Conservation (phyloP, 2,888 invertebrate genomes). For the Coecobrya sp. region DNA sequence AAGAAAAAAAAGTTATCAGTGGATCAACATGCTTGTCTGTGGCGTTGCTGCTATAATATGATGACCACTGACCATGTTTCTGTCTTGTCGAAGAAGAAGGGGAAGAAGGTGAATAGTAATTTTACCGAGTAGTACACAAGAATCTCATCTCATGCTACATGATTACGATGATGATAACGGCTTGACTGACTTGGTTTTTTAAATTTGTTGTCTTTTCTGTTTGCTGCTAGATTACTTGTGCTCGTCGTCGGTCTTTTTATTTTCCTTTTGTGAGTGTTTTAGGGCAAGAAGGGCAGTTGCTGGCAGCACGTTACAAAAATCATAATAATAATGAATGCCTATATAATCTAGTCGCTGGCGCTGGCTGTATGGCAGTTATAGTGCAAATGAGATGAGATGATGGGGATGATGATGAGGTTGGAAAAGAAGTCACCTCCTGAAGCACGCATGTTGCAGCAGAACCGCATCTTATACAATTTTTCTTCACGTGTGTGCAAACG, state of each 20-base stretch:
- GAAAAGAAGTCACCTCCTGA: not conserved
- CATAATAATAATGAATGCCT: slow-evolving; percentile 3
- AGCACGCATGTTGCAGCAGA: not conserved
- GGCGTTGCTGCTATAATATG: too few relatives aligned
- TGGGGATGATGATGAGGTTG: not conserved
- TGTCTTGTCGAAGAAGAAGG: too few relatives aligned
- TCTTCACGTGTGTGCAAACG: not conserved
- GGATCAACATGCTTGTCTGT: too few relatives aligned
- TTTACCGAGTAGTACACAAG: too few relatives aligned
- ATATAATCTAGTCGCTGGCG: not conserved
- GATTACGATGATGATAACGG: not conserved
- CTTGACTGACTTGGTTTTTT: slow-evolving; percentile 5
- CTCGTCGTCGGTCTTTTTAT: slow-evolving; percentile 26
- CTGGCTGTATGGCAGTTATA: not conserved
- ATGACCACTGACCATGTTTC: too few relatives aligned
- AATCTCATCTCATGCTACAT: too few relatives aligned
- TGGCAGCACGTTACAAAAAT: slow-evolving; percentile 53
- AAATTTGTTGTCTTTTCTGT: not conserved
- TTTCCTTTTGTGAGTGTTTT: slow-evolving; percentile 42
- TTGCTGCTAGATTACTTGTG: not conserved
- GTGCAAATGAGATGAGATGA: slow-evolving; percentile 37
- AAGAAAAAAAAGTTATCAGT: too few relatives aligned
- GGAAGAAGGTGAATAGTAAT: too few relatives aligned
- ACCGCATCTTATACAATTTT: not conserved
- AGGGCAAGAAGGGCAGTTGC: slow-evolving; percentile 47